Base-by-base conservation (phyloP, 2,888 invertebrate genomes). In the Axea sp. region DNA sequence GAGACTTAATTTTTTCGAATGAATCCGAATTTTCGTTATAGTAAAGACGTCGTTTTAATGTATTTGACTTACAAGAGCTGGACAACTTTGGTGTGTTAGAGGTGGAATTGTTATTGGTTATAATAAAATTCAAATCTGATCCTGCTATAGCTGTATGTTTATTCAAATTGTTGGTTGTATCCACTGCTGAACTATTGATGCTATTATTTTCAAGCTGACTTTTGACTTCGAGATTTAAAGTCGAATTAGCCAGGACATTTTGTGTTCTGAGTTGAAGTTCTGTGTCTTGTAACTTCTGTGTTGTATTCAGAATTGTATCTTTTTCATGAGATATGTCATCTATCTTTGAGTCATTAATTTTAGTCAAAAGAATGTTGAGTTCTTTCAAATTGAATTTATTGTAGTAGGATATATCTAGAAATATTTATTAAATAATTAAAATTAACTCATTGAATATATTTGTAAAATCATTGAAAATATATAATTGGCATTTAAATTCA, bases 271-370 rank as follows among this genome's bases (percentile, higher is more conserved):
- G 30, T 3, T 51, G 7, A 3, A 62, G 7, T 15, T 62, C 62
- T n/a, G 15, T 15, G 22, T 62, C 62, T 41, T 62, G 22, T 7
- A 62, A 12, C 9, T 62, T 28, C 9, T 41, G 15, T 1, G 62
- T 62, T 51, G 41, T 62, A 3, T 31, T 24, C 1, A 62, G 26
- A 7, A 62, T 62, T 33, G 49, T 24, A 8, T 62, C 41, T 41
- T 51, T 62, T 1, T 51, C 28, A 15, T 26, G 14, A 4, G 41
- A 24, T 28, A 49, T 47, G 12, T 37, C 24, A 7, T 55, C 55
- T 6, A 8, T 2, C 4, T 45, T 26, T 24, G 43, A 15, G 4
- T 6, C 5, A 2, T 3, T 22, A 6, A 51, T 33, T 11, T 51
- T 35, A 1, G 24, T 24, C 6, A 51, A 8, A 8, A 51, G 1